Evolutionary conservation across 2,113 vertebrate genomes (phyloP).

Genomic region (Asarcornis scutulata): DNA sequence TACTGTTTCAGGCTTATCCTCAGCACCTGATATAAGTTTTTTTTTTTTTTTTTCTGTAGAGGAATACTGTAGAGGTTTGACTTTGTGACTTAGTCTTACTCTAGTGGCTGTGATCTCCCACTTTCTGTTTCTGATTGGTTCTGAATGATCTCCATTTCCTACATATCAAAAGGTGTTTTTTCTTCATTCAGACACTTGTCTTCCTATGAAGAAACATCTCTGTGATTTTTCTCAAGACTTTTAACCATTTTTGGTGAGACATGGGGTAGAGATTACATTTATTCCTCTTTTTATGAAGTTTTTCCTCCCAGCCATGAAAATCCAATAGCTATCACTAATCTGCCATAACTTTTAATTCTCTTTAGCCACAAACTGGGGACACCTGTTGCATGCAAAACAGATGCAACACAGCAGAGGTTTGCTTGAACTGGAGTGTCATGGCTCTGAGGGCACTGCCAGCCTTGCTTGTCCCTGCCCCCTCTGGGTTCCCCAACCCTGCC

Average conservation of each 20-base stretch:
- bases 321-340: too few species aligned
- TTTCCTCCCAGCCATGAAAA: background rate
- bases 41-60: background rate
- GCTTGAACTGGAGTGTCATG: background rate
- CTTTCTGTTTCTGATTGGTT: background rate
- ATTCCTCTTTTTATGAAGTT: background rate
- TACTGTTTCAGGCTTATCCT: background rate
- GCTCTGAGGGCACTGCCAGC: background rate
- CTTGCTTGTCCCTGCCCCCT: background rate
- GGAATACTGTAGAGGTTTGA: background rate
- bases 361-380: background rate
- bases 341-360: background rate
- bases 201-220: background rate
- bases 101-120: background rate
- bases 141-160: background rate
- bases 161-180: background rate
- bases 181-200: background rate
- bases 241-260: background rate
- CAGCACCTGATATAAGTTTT: background rate
- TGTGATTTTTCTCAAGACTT: background rate
- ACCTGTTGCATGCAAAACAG: background rate
- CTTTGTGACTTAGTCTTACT: background rate
- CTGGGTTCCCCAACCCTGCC: background rate
- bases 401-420: background rate
- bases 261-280: background rate